Percentiles rank a stretch among this genome's conserved stretches.
Conservation (phyloP, 2,888 invertebrate genomes). For the Drosophila algonquin region DNA sequence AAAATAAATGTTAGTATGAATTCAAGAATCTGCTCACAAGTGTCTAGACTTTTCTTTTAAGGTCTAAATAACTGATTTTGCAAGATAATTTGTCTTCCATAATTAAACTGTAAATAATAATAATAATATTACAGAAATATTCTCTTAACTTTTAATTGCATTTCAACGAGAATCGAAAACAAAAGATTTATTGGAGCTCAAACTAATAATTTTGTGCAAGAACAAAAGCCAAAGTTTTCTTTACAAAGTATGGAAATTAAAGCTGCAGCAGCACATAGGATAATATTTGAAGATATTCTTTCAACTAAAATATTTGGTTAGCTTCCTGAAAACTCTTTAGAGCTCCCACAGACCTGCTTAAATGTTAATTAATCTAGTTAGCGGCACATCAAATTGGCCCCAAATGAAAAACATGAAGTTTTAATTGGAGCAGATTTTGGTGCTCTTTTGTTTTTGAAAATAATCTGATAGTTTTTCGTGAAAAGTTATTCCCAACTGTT, state of each 20-base stretch:
- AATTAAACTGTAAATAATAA: no score
- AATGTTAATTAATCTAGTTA: neutral
- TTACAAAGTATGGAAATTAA: neutral
- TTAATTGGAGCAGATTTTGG: neutral
- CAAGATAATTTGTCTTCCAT: no score
- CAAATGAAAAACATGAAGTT: neutral
- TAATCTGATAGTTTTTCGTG: neutral
- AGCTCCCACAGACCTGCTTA: neutral
- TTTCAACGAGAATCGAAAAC: no score
- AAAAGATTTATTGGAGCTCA: neutral
- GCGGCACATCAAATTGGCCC: neutral
- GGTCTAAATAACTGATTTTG: no score
- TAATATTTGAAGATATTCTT: neutral
- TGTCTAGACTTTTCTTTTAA: no score
- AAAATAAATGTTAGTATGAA: no score
- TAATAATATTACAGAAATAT: no score
- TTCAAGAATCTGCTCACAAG: no score
- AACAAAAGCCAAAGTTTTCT: neutral
- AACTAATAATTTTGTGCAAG: neutral
- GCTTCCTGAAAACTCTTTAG: neutral
- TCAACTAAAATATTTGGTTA: neutral
- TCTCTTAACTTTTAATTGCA: no score
- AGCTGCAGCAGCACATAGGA: neutral
- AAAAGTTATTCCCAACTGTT: neutral
- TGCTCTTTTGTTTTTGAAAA: neutral